Base-by-base conservation (phyloP, 2,113 vertebrate genomes). In the Ictalurus punctatus region DNA sequence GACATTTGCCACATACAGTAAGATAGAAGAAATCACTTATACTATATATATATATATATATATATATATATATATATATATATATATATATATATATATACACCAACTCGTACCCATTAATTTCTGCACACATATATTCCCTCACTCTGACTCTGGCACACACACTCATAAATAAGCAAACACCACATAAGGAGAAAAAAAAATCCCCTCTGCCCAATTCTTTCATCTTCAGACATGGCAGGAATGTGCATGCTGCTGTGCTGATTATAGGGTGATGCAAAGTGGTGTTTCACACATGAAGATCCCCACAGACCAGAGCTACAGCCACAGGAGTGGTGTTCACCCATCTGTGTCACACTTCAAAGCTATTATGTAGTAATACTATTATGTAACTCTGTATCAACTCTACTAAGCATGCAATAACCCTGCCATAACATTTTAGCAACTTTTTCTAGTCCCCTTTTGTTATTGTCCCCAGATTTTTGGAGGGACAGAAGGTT, bases 211-310 rank as follows among this genome's bases (percentile, higher is more conserved):
- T 79, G 52, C 52, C 63, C 48, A 79, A 30, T 30, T 86, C 56
- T 78, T 82, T 37, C 85, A 61, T 69, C 59, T 81, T 86, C 59
- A 37, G 78, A 80, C 89, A 19, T 56, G 27, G 61, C 73, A 74
- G 86, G n/a, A 58, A 48, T 19, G 25, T 81, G 65, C 79, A 83
- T 37, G 59, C 90, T 86, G 82, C 89, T 84, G 61, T 87, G 63
- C 63, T 86, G 89, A 91, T 92, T 87, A 89, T 91, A 90, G 82
- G 59, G 54, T 90, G 90, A 94, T 91, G 90, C 87, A 92, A 90
- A 83, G 85, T 93, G 92, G 92, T 92, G 93, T 93, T 94, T 94
- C 91, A 92, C 93, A 93, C 93, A 92, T 89, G 91, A 87, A 59
- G 67, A 63, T 89, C 78, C 87, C 87, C 90, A 86, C 85, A 90